Evolutionary conservation across 2,113 vertebrate species (phyloP).

Genomic region (Notarius lentiginosus): DNA sequence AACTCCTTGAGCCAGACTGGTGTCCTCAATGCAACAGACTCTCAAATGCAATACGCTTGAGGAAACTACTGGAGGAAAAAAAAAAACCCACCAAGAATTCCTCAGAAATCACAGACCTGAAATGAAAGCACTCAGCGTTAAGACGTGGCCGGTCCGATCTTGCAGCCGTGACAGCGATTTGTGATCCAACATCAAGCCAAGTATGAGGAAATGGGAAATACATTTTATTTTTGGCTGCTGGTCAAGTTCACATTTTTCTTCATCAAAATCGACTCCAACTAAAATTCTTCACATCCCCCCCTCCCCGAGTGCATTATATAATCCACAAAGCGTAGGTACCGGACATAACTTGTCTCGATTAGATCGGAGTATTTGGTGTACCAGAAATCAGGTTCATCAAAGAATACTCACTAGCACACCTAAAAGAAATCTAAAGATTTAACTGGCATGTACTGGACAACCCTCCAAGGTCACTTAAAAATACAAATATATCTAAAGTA

Average conservation of each 20-base stretch:
- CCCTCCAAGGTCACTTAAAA: neutral
- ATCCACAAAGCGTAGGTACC: neutral
- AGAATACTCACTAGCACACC: neutral
- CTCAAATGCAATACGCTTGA: neutral
- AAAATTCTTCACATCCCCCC: neutral
- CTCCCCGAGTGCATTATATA: neutral
- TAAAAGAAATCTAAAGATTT: neutral
- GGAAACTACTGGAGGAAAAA: neutral
- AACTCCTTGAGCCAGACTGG: neutral
- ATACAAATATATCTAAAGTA: neutral
- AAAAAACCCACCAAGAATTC: neutral
- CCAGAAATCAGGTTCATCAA: neutral
- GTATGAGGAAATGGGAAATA: constrained; percentile 7
- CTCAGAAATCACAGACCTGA: constrained; percentile 1
- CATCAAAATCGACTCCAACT: neutral
- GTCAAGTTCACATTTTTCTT: neutral
- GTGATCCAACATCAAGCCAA: neutral
- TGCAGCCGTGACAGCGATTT: neutral
- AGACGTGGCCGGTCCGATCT: neutral
- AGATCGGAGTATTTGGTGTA: neutral
- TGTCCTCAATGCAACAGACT: constrained; percentile 25
- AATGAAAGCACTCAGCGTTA: neutral
- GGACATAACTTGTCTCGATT: neutral
- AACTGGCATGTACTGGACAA: neutral
- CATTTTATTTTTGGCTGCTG: neutral